Conservation (phyloP, 2,113 vertebrate genomes). For the Paramisgurnus dabryanus region DNA sequence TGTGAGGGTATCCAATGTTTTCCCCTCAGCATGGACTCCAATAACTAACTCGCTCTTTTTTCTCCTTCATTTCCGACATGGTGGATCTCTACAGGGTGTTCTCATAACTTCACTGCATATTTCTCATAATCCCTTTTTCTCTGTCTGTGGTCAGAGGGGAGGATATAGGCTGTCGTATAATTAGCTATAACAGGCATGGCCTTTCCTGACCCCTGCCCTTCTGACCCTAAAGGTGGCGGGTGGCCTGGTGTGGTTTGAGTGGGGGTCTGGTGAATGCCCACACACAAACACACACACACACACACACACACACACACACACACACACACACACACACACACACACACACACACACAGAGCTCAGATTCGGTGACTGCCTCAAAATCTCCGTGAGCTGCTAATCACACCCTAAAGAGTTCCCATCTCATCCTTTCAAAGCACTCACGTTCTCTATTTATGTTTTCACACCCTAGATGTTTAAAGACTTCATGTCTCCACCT, state of each 20-base stretch:
- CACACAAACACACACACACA: not conserved
- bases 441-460: not conserved
- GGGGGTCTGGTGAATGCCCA: not conserved
- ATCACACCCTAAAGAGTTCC: conserved; percentile 12
- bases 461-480: conserved; percentile 24
- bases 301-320: too few relatives aligned
- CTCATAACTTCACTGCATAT: conserved; percentile 37
- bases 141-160: conserved; percentile 17
- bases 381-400: conserved; percentile 9
- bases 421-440: conserved; percentile 9
- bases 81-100: conserved; percentile 23
- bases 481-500: not conserved
- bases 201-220: conserved; percentile 56
- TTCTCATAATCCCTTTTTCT: conserved; percentile 41
- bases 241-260: conserved; percentile 22
- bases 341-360: conserved; percentile 18
- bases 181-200: conserved; percentile 54
- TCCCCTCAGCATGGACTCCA: conserved; percentile 14
- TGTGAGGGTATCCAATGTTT: not conserved
- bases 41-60: conserved; percentile 12
- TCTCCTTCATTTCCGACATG: conserved; percentile 40
- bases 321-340: not conserved
- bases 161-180: conserved; percentile 41
- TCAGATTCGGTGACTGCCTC: not conserved
- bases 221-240: conserved; percentile 48